phyloP scores from a whole-genome alignment of 2,797 vertebrate genomes.

The Sebastes wilsoni region DNA sequence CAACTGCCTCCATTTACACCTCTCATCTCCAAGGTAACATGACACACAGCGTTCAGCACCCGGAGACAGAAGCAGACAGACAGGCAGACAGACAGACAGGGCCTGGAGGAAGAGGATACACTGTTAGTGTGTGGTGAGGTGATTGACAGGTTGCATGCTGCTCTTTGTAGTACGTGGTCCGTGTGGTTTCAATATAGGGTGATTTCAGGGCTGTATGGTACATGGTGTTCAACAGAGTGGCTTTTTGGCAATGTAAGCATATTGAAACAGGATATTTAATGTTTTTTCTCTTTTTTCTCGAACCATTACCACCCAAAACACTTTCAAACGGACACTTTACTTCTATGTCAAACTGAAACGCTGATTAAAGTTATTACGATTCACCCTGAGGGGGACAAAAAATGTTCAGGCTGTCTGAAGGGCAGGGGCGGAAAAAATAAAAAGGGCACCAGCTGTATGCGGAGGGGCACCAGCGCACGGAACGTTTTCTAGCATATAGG shows the following conservation, averaged over 20 bases:
- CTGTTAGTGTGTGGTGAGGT: neutral
- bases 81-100: neutral
- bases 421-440: too few species aligned
- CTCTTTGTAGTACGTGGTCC: neutral
- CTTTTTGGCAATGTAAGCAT: neutral
- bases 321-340: neutral
- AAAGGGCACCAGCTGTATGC: too few species aligned
- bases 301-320: neutral
- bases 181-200: neutral
- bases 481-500: too few species aligned
- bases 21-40: conserved; percentile 73
- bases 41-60: conserved; percentile 58
- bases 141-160: neutral
- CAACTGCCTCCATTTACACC: conserved; percentile 78
- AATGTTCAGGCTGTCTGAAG: too few species aligned
- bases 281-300: too few species aligned
- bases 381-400: neutral
- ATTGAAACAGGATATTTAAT: neutral
- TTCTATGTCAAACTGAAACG: neutral
- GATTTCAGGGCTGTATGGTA: neutral
- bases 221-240: neutral
- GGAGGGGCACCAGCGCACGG: too few species aligned
- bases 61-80: conserved; percentile 33
- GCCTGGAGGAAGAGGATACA: conserved; percentile 6
- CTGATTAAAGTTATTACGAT: neutral